A percentile compares a stretch with the other conserved stretches of the same genome.
Conservation (phyloP, 2,113 vertebrate species). For the Illadopsis cleaveri region DNA sequence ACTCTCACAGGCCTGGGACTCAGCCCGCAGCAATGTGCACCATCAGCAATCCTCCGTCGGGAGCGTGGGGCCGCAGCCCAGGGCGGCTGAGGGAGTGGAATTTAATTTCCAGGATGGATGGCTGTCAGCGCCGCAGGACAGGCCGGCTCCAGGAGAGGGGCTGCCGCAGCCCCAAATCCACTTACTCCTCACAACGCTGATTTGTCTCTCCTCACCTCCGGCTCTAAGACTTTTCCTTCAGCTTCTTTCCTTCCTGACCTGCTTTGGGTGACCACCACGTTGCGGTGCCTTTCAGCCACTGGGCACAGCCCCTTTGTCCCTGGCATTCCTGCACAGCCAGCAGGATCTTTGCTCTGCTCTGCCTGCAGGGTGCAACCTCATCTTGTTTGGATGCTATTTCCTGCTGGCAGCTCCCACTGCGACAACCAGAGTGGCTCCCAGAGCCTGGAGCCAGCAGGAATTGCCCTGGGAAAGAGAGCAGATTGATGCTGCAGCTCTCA, state of each 20-base stretch:
- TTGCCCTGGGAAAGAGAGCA: not conserved
- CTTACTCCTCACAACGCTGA: not conserved
- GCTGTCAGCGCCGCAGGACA: not conserved
- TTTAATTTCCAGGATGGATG: conserved; percentile 29
- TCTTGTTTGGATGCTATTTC: not conserved
- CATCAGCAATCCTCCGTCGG: not conserved
- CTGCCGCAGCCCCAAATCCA: not conserved
- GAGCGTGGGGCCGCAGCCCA: not conserved
- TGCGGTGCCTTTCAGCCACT: not conserved
- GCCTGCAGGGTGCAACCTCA: not conserved
- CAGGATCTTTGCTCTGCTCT: not conserved
- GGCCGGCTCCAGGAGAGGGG: not conserved
- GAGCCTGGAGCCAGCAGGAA: not conserved
- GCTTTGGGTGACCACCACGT: rapidly evolving
- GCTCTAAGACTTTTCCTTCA: not conserved
- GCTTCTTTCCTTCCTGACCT: not conserved
- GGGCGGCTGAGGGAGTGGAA: not conserved
- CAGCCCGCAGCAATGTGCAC: not conserved
- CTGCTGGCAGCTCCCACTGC: not conserved
- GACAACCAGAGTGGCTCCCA: rapidly evolving
- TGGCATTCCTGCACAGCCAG: not conserved
- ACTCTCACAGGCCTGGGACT: not conserved
- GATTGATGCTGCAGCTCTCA: not conserved
- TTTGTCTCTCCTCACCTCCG: not conserved
- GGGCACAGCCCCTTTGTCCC: not conserved